Evolutionary conservation across 2,888 invertebrate species (phyloP).

Genomic region (Acanthoscelides obtectus): DNA sequence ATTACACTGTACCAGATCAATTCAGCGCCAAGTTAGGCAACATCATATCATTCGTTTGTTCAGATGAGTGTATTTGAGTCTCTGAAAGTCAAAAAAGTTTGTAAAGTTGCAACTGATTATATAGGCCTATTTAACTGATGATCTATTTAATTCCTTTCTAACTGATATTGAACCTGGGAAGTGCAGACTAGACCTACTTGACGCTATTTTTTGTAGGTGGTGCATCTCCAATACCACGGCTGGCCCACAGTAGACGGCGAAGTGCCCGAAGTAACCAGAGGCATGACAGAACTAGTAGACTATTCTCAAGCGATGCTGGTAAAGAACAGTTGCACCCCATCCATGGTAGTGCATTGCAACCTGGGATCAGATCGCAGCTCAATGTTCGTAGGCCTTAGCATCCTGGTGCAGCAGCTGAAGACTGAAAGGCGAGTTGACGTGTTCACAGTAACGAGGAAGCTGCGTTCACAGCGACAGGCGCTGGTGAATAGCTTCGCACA

Average conservation of each 20-base stretch:
- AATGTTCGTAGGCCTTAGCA: constrained; percentile 83
- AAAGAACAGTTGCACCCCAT: constrained; percentile 54
- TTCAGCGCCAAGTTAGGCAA: no score
- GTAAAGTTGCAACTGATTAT: no score
- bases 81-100: no score
- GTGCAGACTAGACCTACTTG: no score
- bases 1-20: no score
- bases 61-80: no score
- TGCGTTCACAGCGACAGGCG: constrained; percentile 77
- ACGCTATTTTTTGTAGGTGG: constrained; percentile 47
- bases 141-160: no score
- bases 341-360: constrained; percentile 84
- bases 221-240: constrained; percentile 86
- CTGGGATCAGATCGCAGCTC: constrained; percentile 85
- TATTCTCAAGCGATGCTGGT: constrained; percentile 57
- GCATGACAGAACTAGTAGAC: constrained; percentile 81
- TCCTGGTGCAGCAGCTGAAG: constrained; percentile 78
- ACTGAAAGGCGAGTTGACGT: constrained; percentile 83
- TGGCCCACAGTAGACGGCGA: constrained; percentile 88
- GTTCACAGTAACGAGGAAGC: constrained; percentile 75
- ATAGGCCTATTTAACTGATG: no score
- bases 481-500: constrained; percentile 84
- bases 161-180: no score
- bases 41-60: no score
- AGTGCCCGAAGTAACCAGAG: constrained; percentile 82